Evolutionary conservation across 2,113 vertebrate genomes (phyloP).

Genomic region (Gymnocephalus cernua): DNA sequence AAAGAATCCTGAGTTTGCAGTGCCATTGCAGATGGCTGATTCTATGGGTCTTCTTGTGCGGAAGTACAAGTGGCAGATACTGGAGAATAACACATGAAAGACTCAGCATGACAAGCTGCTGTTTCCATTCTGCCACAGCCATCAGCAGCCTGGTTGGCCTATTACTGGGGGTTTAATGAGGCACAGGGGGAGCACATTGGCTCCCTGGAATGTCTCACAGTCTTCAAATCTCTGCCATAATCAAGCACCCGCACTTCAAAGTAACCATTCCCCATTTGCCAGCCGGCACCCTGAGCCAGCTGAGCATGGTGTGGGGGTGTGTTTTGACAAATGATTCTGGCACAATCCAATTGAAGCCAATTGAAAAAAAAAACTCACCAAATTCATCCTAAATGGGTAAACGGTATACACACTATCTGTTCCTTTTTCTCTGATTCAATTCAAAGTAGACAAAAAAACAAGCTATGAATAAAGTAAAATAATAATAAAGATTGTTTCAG

Average conservation of each 20-base stretch:
- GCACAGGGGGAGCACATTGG: conserved; percentile 60
- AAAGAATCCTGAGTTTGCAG: conserved; percentile 53
- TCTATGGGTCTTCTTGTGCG: conserved; percentile 41
- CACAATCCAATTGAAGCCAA: conserved; percentile 4
- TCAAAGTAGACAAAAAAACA: conserved; percentile 27
- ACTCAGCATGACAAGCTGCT: conserved; percentile 61
- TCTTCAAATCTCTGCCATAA: conserved; percentile 60
- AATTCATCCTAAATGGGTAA: background rate
- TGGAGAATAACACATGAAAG: conserved; percentile 76
- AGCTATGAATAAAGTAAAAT: conserved; percentile 30
- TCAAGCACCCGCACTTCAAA: conserved; percentile 69
- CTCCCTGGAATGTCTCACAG: conserved; percentile 49
- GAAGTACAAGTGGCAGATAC: conserved; percentile 53
- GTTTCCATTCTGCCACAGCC: conserved; percentile 64
- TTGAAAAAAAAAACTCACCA: conserved; percentile 7
- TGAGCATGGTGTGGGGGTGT: conserved; percentile 20
- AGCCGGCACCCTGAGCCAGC: conserved; percentile 41
- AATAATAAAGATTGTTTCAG: conserved; percentile 17
- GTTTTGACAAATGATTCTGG: conserved; percentile 38
- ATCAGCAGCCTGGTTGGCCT: conserved; percentile 63
- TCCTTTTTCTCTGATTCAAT: conserved; percentile 18
- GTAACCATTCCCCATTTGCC: conserved; percentile 67
- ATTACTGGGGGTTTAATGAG: conserved; percentile 74
- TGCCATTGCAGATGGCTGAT: conserved; percentile 56
- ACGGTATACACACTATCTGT: background rate